Base-by-base conservation (phyloP, 2,113 vertebrate species). In the Pimephales promelas region DNA sequence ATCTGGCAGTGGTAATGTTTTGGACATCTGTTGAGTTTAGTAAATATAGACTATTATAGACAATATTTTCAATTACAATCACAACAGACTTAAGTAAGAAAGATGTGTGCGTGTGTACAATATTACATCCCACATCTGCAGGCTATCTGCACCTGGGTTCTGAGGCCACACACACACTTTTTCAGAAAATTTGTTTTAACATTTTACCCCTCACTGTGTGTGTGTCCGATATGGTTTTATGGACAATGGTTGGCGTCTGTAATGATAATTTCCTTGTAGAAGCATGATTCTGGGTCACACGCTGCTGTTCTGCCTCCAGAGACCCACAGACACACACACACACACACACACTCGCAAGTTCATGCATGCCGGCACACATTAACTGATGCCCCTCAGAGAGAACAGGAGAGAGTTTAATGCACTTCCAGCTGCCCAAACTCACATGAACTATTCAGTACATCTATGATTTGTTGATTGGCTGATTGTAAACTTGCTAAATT, bases 311-410 rank as follows among this genome's bases (percentile, higher is more conserved):
- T 56, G 43, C 45, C 82, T 24, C 71, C 8, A 22, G 78, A 79
- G 34, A 71, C 31, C 26, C 75, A 71, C 34, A 79, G 47, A 71
- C 76, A 73, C 77, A 85, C 68, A 54, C 78, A n/a, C 70, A 64
- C 70, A 71, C 76, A 73, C 77, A 85, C 68, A 54, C 78, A n/a
- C 70, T 74, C 70, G 10, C 77, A 85, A 62, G 62, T 76, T 76
- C 43, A 66, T 61, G 70, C 75, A 80, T 40, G 78, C 66, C 26
- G 26, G 45, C 66, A 73, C 83, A 84, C 76, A 79, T 78, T 71
- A 28, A 73, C 24, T 82, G 26, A 70, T 61, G 54, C 36, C 43
- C 56, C 70, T 82, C 81, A 82, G 68, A 47, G 34, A 56, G 49
- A 59, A 72, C 68, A 34, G 57, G 20, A 43, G 36, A 61, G 43